Percentiles rank a stretch among this genome's conserved stretches.
Evolutionary conservation across 2,113 vertebrate genomes (phyloP).

Genomic region (Origma solitaria): DNA sequence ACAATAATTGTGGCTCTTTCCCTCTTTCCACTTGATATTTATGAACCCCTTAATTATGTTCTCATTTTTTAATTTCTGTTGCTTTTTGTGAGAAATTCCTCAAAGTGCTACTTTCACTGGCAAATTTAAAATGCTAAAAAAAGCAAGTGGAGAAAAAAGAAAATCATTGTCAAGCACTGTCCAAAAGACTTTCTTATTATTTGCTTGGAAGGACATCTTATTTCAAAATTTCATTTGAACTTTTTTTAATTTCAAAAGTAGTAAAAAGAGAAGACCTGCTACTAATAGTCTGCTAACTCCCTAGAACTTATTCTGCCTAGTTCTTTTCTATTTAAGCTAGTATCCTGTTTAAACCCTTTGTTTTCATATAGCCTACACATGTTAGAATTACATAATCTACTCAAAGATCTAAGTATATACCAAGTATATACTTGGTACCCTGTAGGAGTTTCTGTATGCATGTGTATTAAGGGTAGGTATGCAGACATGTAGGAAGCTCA

Average conservation of each 20-base stretch:
- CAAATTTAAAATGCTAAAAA: constrained; percentile 48
- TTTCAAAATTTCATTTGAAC: neutral
- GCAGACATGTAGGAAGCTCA: constrained; percentile 1
- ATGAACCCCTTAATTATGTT: constrained; percentile 37
- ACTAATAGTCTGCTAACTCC: neutral
- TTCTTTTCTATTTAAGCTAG: neutral
- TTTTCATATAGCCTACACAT: neutral
- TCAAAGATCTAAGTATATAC: neutral
- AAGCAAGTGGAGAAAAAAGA: neutral
- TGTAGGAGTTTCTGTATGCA: neutral
- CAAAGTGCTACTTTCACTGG: constrained; percentile 36
- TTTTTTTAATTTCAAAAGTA: neutral
- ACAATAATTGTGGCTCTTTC: constrained; percentile 24
- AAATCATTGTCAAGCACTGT: neutral
- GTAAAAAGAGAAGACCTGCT: neutral
- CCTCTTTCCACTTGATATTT: constrained; percentile 29
- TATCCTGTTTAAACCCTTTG: neutral
- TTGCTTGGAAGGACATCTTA: neutral
- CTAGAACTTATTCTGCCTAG: neutral
- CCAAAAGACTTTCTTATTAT: neutral
- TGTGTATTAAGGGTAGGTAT: neutral
- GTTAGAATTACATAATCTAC: neutral
- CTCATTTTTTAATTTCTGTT: constrained; percentile 53
- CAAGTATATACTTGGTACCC: neutral
- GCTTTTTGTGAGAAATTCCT: constrained; percentile 25